These are phyloP conservation scores for Etia nguti DNA, from an alignment of 2,113 vertebrate species.

Conservation along the genomic window DNA sequence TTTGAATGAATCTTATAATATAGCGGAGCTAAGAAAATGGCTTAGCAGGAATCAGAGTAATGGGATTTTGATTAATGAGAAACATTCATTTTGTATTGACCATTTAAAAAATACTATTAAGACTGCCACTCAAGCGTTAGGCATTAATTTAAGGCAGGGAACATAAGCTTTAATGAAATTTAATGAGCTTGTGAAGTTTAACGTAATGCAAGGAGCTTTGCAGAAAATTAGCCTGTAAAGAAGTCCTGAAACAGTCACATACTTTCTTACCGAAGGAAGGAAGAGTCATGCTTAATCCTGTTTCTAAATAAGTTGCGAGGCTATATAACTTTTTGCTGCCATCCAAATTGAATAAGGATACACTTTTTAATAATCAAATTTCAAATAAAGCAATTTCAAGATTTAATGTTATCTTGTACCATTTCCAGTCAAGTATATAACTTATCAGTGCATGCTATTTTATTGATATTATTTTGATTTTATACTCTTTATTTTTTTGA, in stretches of 20 bases:
- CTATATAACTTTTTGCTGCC: not conserved
- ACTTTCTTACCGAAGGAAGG: not conserved
- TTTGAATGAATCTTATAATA: not conserved
- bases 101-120: conserved; percentile 73
- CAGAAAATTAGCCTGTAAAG: conserved; percentile 31
- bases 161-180: conserved; percentile 72
- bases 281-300: not conserved
- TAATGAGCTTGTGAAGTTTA: conserved; percentile 64
- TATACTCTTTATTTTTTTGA: not conserved
- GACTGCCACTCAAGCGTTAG: conserved; percentile 68
- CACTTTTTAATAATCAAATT: not conserved
- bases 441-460: not conserved
- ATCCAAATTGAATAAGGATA: not conserved
- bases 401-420: not conserved
- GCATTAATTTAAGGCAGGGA: conserved; percentile 66
- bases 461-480: not conserved
- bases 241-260: conserved; percentile 39
- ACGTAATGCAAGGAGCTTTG: conserved; percentile 28
- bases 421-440: not conserved
- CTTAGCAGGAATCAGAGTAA: conserved; percentile 44
- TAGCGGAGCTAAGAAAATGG: not conserved
- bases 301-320: not conserved
- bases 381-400: not conserved
- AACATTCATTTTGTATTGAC: conserved; percentile 69
- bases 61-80: conserved; percentile 67